Percentiles rank a stretch among this genome's conserved stretches.
These are phyloP conservation scores for Oreocharis arfaki DNA, from an alignment of 2,113 vertebrate species.

Conservation along the genomic window DNA sequence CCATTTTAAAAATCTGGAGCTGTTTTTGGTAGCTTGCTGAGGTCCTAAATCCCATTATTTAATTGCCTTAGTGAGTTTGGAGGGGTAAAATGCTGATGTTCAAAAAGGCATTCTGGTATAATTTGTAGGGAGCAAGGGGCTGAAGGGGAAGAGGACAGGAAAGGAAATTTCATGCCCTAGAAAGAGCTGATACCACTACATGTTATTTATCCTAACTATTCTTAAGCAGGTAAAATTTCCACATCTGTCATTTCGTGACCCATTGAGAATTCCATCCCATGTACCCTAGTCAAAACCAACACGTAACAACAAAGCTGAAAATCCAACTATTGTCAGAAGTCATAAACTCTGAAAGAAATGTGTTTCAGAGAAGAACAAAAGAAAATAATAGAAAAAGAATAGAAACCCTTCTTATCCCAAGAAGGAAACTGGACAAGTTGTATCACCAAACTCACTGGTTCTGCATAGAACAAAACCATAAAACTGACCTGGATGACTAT, in stretches of 20 bases:
- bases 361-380: background rate
- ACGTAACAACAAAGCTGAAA: background rate
- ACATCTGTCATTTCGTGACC: background rate
- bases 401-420: background rate
- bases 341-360: background rate
- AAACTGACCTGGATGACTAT: slow-evolving; percentile 93
- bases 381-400: background rate
- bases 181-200: background rate
- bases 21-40: background rate
- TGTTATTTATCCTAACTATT: background rate
- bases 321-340: background rate
- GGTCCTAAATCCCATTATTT: background rate
- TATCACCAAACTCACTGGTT: background rate
- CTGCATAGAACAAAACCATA: background rate
- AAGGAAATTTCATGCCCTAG: background rate
- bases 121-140: background rate
- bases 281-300: background rate
- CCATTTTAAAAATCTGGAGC: background rate
- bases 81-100: background rate
- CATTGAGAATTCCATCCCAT: background rate
- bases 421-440: background rate
- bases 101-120: background rate
- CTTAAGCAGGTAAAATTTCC: background rate
- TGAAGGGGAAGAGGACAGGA: background rate
- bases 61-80: background rate